These are phyloP conservation scores for Turnix velox DNA, from an alignment of 2,113 vertebrate species.

Conservation along the genomic window DNA sequence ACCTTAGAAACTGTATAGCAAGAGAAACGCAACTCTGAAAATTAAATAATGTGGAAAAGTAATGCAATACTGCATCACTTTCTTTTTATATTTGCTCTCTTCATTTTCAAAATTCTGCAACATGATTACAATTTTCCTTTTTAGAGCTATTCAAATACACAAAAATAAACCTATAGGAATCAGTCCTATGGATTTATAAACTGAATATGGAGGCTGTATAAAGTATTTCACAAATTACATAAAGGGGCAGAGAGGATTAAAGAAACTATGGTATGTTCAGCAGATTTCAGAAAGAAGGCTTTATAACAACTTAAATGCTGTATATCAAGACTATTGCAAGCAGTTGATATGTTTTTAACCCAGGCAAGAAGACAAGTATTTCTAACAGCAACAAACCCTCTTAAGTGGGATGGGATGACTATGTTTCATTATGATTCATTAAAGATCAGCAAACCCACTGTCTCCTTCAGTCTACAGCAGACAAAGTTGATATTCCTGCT, in stretches of 20 bases:
- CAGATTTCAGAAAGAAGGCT: background rate
- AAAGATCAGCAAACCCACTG: slow-evolving; percentile 36
- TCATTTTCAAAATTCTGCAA: background rate
- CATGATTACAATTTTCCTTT: background rate
- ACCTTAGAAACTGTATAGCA: background rate
- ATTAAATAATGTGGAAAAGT: background rate
- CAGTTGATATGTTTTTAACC: background rate
- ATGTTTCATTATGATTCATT: slow-evolving; percentile 45
- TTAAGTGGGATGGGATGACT: background rate
- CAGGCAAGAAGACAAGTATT: background rate
- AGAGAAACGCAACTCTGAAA: background rate
- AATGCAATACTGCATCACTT: background rate
- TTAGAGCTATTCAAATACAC: background rate
- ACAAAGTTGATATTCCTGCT: slow-evolving; percentile 11
- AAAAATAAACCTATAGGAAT: background rate
- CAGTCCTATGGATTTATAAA: background rate
- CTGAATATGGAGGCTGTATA: background rate
- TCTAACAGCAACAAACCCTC: background rate
- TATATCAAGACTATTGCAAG: background rate
- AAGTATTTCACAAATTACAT: background rate
- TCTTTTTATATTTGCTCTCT: background rate
- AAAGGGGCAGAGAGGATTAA: background rate
- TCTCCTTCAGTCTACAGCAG: slow-evolving; percentile 32
- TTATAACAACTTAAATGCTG: background rate
- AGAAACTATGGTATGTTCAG: background rate